Evolutionary conservation across 1,140 invertebrate genomes (phyloP).

Genomic region (Sitophilus oryzae): DNA sequence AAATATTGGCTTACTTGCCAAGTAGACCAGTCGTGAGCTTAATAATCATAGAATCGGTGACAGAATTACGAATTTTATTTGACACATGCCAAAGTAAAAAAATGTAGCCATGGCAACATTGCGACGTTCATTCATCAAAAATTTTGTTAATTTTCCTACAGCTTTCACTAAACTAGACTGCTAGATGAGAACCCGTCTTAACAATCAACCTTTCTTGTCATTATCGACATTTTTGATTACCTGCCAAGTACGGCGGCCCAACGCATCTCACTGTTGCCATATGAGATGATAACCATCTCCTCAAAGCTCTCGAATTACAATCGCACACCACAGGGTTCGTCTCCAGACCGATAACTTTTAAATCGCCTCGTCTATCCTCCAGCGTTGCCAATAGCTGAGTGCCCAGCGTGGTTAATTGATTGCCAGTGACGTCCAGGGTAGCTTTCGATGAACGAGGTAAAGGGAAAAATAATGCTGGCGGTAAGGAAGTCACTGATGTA

Average conservation of each 20-base stretch:
- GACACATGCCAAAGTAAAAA: no score
- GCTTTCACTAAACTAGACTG: no score
- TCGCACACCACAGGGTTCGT: slow-evolving; percentile 79
- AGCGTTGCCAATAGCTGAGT: slow-evolving; percentile 70
- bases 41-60: no score
- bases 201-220: no score
- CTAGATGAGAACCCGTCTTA: no score
- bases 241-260: slow-evolving; percentile 61
- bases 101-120: no score
- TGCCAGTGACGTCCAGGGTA: slow-evolving; percentile 69
- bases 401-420: slow-evolving; percentile 66
- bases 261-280: slow-evolving; percentile 58
- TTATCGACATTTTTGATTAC: slow-evolving; percentile 35
- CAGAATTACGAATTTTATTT: no score
- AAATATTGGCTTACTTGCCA: no score
- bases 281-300: slow-evolving; percentile 65
- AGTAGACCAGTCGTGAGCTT: no score
- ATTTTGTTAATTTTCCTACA: no score
- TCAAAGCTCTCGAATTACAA: slow-evolving; percentile 71
- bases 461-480: slow-evolving; percentile 76
- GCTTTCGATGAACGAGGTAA: slow-evolving; percentile 81
- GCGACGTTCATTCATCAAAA: no score
- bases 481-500: slow-evolving; percentile 70
- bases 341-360: slow-evolving; percentile 64
- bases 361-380: slow-evolving; percentile 69